Base-by-base conservation (phyloP, 2,888 invertebrate species). In the Drosophila fungiperda region DNA sequence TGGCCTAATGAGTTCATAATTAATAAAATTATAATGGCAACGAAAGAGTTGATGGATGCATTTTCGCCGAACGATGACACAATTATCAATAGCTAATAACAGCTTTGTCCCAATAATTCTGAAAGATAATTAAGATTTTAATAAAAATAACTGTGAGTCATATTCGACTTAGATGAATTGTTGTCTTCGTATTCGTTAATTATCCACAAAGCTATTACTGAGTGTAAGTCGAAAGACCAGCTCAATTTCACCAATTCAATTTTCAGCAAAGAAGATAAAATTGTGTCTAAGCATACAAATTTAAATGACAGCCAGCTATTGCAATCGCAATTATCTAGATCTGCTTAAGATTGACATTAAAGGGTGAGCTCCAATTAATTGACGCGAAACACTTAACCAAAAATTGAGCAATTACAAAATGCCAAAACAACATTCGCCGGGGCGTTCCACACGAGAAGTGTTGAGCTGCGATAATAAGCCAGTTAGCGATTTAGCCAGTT, bases 331-430 rank as follows among this genome's bases (percentile, higher is more conserved):
- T 73, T 58, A 83, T 33, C 69, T 55, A 67, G 59, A 87, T 83
- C 68, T 72, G 76, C 58, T 70, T 73, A 71, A 67, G 54, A 69
- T 85, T 65, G 63, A 53, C 71, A 84, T 69, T 71, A 73, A 69
- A 59, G 57, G 68, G 76, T 71, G 77, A 79, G 59, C 68, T 64
- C 35, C 73, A 80, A 71, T 78, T 83, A 88, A 84, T 73, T 81
- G 76, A 26, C 62, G 38, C 42, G 54, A 62, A 68, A 66, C 68
- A 72, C 67, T 70, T 69, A 48, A 49, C 45, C 62, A 59, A 29
- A 82, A 84, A 87, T 79, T 55, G 75, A 89, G 87, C 87, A 83
- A 87, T 89, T 83, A 87, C 79, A 61, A 88, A 83, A 83, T 73
- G 78, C 68, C 63, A 82, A 74, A 83, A 52, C 42, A 64, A 36